Conservation (phyloP, 2,888 invertebrate species). For the Chrysotoxum bicinctum region DNA sequence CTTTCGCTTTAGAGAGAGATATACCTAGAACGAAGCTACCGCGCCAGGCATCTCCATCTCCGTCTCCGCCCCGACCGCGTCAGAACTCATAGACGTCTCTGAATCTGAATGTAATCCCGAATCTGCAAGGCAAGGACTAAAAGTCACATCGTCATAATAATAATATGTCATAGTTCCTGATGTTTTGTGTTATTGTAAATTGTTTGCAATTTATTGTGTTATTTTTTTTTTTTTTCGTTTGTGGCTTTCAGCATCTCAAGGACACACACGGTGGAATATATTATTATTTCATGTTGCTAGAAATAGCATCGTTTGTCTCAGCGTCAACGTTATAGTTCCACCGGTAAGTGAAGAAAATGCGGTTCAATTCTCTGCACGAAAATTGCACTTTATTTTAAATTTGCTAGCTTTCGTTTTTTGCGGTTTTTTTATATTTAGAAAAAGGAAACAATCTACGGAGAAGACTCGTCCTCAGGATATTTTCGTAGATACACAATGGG, state of each 20-base stretch:
- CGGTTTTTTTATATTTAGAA: not conserved
- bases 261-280: constrained; percentile 19
- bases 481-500: constrained; percentile 17
- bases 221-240: no score
- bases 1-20: not conserved
- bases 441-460: constrained; percentile 36
- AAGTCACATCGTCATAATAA: constrained; percentile 44
- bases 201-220: constrained; percentile 51
- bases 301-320: not conserved
- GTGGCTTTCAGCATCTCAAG: constrained; percentile 20
- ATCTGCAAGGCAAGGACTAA: constrained; percentile 40
- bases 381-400: constrained; percentile 65
- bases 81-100: not conserved
- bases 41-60: not conserved
- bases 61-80: no score
- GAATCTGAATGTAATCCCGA: constrained; percentile 46
- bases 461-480: constrained; percentile 39
- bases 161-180: constrained; percentile 41
- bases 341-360: constrained; percentile 26
- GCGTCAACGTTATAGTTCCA: constrained; percentile 14
- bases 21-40: not conserved
- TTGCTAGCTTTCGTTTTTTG: not conserved
- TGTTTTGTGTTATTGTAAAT: constrained; percentile 37
- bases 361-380: constrained; percentile 50
- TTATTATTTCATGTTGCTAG: not conserved